Base-by-base conservation (phyloP, 1,140 invertebrate genomes). In the Drosophila lowei region DNA sequence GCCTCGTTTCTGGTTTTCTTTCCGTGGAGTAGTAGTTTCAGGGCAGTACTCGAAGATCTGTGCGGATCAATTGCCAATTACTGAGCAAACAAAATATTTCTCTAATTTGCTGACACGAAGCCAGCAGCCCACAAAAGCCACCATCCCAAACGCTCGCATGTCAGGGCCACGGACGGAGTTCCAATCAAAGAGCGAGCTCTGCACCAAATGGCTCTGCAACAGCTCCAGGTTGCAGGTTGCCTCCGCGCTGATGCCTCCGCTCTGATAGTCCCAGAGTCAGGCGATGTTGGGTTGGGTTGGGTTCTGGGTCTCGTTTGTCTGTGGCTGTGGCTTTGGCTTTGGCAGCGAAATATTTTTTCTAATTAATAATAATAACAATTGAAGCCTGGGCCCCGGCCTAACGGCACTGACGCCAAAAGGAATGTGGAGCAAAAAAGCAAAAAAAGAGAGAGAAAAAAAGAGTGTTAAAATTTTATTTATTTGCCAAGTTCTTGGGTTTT, bases 291-390 rank as follows among this genome's bases (percentile, higher is more conserved):
- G 28, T 11, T 68, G 50, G 65, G 50, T 23, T 68, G 63, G 63
- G 63, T 67, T 67, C 65, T 68, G 63, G 43, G 8, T 18, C 34
- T 56, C 23, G 16, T 47, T 47, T 53, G 41, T 23, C 28, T 47
- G 57, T 55, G n/a, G n/a, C n/a, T n/a, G n/a, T n/a, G 28, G 61
- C 11, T 34, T 50, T 48, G 23, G 41, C 52, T 43, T 52, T 46
- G 46, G 48, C 66, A 72, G 75, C 78, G 53, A 81, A 81, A 81
- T 81, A 81, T 81, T 81, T 81, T 79, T 83, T 79, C 71, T 83
- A 83, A 83, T 83, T 83, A 83, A 83, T 83, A 83, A 83, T 83
- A 83, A 84, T 84, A 84, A 83, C 79, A 84, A 84, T 79, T 75
- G 71, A 84, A 84, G 74, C 74, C 63, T 57, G 23, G 16, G 38